Evolutionary conservation across 2,888 invertebrate genomes (phyloP).

Genomic region (Pemphredon lugubris): DNA sequence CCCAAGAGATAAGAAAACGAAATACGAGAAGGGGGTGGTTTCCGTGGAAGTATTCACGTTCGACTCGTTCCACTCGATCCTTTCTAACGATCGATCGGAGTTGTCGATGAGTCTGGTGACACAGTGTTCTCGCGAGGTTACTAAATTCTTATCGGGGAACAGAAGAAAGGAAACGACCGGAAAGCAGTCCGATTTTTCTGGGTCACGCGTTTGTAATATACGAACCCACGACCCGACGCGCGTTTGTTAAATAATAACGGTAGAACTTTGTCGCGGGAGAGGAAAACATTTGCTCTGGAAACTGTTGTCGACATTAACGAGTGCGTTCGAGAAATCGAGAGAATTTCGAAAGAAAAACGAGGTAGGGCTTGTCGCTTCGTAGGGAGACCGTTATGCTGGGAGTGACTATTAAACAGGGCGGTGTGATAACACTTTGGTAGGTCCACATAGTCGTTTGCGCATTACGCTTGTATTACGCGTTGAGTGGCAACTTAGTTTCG

Average conservation of each 20-base stretch:
- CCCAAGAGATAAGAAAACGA: background rate
- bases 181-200: slow-evolving; percentile 29
- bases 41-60: slow-evolving; percentile 1
- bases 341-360: no score
- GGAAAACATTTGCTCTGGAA: slow-evolving; percentile 3
- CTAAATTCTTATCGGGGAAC: slow-evolving; percentile 2
- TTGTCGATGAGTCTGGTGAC: slow-evolving; percentile 36
- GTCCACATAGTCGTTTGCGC: no score
- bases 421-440: no score
- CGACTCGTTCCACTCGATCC: slow-evolving; percentile 9
- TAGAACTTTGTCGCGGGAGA: slow-evolving; percentile 6
- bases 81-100: slow-evolving; percentile 31
- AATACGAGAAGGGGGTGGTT: slow-evolving; percentile 9
- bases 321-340: background rate
- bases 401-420: no score
- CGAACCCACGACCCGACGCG: no score
- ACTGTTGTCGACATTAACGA: slow-evolving; percentile 21
- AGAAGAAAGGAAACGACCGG: slow-evolving; percentile 9
- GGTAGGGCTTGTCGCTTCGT: no score
- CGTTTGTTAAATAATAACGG: slow-evolving; percentile 33
- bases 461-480: no score
- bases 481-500: no score
- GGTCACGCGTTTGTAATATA: no score
- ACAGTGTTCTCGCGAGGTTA: slow-evolving; percentile 13
- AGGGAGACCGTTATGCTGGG: no score